Evolutionary conservation across 2,113 vertebrate genomes (phyloP).

Genomic region (Sapajus apella): DNA sequence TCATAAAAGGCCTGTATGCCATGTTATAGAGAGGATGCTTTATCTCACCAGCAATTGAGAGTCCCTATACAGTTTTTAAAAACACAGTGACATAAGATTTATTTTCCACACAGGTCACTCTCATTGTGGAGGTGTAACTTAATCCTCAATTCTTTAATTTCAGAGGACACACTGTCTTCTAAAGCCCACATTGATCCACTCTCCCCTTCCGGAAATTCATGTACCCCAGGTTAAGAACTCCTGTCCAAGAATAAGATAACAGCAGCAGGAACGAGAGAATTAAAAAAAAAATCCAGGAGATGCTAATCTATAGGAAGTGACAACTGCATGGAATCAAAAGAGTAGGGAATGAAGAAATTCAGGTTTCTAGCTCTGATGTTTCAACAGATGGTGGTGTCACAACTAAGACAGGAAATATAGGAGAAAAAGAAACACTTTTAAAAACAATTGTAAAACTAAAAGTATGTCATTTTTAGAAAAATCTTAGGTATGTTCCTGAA

Average conservation of each 20-base stretch:
- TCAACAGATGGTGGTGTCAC: not conserved
- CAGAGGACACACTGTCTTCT: not conserved
- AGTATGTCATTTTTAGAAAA: not conserved
- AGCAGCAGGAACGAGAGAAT: not conserved
- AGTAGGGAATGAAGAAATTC: not conserved
- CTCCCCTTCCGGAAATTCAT: not conserved
- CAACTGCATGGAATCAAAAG: not conserved
- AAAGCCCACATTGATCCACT: not conserved
- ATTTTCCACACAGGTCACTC: not conserved
- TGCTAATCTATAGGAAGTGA: not conserved
- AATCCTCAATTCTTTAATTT: not conserved
- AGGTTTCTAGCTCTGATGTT: not conserved
- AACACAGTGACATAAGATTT: not conserved
- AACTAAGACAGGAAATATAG: not conserved
- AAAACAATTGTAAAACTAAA: not conserved
- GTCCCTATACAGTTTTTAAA: not conserved
- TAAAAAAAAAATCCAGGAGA: not conserved
- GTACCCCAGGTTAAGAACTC: not conserved
- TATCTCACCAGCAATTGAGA: not conserved
- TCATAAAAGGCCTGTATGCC: not conserved
- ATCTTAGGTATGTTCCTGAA: not conserved
- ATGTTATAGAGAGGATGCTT: not conserved
- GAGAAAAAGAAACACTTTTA: not conserved
- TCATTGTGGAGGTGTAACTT: not conserved
- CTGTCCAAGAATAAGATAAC: not conserved